Base-by-base conservation (phyloP, 2,113 vertebrate species). In the Halichoeres trimaculatus region DNA sequence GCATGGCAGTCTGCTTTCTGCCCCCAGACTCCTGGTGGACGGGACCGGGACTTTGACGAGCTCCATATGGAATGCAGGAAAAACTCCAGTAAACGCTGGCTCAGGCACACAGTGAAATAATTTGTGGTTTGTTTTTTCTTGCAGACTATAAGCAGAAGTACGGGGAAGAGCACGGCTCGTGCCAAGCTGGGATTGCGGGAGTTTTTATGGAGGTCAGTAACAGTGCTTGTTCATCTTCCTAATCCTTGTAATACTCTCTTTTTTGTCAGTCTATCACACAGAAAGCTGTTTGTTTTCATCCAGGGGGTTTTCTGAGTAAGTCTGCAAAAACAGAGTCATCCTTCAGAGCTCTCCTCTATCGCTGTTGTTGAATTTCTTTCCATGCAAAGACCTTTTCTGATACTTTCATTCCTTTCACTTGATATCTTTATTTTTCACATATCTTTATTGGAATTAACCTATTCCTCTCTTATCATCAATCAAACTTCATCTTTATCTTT, bases 111-210 rank as follows among this genome's bases (percentile, higher is more conserved):
- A 93, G 87, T 90, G 73, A 93, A 80, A 78, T 92, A 81, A 93
- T 92, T 84, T 94, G 80, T 58, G 80, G 80, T 93, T 91, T 91
- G 85, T 88, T 88, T 90, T 85, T 90, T 90, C 75, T 90, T 91
- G 57, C 88, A 99, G 98, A 98, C 91, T 95, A 99, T 90, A 99
- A 99, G 94, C 98, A 97, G 94, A 99, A 96, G 84, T 99, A 99
- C 3, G 98, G 98, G 9, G 98, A 99, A 86, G 98, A 99, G 83
- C 98, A 99, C 0, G 98, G 98, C 84, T 99, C 98, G 0, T 99
- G 98, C 94, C 98, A 99, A 92, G 98, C 97, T 0, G 98, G 98
- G 62, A 99, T 97, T 2, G 95, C 98, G 0, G 97, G 96, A 83
- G 95, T 96, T 92, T 98, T 99, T 87, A 96, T 93, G 0, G 95